Base-by-base conservation (phyloP, 2,797 vertebrate genomes). In the Lates japonicus region DNA sequence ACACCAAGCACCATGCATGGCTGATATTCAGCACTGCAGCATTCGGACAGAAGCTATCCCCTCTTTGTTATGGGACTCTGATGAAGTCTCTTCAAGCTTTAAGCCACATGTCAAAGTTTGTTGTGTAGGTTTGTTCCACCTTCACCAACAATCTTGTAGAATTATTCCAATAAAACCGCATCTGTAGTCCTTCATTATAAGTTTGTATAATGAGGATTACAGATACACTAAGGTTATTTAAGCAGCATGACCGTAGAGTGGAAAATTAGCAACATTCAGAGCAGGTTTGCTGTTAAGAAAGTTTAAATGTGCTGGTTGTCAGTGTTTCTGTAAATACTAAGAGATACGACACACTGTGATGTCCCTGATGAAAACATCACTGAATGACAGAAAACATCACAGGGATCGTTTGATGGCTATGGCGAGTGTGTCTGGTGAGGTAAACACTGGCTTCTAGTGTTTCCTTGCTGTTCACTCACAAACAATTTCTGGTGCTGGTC, bases 251-350 rank as follows among this genome's bases (percentile, higher is more conserved):
- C 54, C 60, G 22, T 55, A 49, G 31, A 57, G 35, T 31, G 12
- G 37, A 73, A 57, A n/a, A 62, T 48, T 20, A 79, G 74, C 69
- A 55, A 61, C 31, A 17, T 70, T 79, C 58, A 74, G 73, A 66
- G 19, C 31, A 60, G 35, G 42, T 78, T 65, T 49, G 44, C 62
- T 66, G 62, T 73, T 55, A 41, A 51, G 39, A 58, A 59, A 22
- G 57, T 46, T 31, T 48, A 33, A 74, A 59, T 64, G 71, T 84
- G 74, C 78, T 80, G 73, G 69, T 81, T 80, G 72, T 44, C 12
- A 35, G 72, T 78, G 58, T 75, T 62, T 59, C 67, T 85, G 42
- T 66, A 59, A 16, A 68, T 51, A 73, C 65, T 31, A 55, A 72
- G 17, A 71, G 46, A 61, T 55, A 74, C 35, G 42, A 70, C 51